Evolutionary conservation across 2,113 vertebrate genomes (phyloP).

Genomic region (Castor canadensis): DNA sequence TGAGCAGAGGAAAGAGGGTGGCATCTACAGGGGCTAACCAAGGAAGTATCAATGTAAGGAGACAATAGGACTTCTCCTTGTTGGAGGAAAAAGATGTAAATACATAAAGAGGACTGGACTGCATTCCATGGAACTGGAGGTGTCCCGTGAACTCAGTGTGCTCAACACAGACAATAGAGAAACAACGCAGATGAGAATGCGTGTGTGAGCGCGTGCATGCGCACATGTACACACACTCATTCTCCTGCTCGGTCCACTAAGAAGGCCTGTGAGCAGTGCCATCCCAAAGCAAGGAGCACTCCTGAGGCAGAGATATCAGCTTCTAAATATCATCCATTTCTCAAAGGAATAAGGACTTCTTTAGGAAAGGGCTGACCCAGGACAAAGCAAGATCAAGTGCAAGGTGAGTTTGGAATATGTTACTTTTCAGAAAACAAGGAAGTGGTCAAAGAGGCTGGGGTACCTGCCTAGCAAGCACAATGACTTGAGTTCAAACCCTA

Average conservation of each 20-base stretch:
- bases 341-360: background rate
- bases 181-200: too few relatives aligned
- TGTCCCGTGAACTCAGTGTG: fast-evolving
- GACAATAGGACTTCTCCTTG: background rate
- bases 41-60: background rate
- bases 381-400: background rate
- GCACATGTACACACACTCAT: fast-evolving
- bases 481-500: too few relatives aligned
- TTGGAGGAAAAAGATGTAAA: background rate
- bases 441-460: background rate
- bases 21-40: too few relatives aligned
- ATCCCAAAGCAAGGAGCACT: background rate
- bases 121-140: background rate
- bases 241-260: background rate
- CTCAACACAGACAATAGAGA: background rate
- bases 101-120: background rate
- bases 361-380: background rate
- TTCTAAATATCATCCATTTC: background rate
- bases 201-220: fast-evolving
- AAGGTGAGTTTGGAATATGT: background rate
- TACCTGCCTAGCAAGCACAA: too few relatives aligned
- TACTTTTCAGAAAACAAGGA: background rate
- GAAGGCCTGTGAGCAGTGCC: background rate
- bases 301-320: background rate
- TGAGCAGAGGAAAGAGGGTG: background rate